A percentile compares a stretch with the other conserved stretches of the same genome.
Evolutionary conservation across 1,140 invertebrate genomes (phyloP).

Genomic region (Melitaea cinxia): DNA sequence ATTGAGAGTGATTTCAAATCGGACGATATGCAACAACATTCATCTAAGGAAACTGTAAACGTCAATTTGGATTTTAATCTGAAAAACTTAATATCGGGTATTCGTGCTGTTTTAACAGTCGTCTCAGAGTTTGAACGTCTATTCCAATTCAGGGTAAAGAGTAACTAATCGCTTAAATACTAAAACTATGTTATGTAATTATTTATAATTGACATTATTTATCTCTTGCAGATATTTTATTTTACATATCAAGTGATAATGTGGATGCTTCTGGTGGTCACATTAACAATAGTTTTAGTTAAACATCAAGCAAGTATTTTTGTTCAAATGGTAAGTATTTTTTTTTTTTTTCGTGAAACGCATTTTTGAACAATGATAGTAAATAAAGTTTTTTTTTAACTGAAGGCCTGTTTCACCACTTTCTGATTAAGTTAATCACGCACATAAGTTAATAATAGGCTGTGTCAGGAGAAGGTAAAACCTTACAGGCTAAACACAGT

Average conservation of each 20-base stretch:
- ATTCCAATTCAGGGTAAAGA: constrained; percentile 48
- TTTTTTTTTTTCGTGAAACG: not conserved
- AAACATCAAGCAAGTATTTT: constrained; percentile 6
- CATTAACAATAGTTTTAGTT: constrained; percentile 2
- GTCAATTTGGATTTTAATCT: not conserved
- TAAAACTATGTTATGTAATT: not conserved
- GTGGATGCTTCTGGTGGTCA: not conserved
- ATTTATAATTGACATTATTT: no score
- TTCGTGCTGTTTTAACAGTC: not conserved
- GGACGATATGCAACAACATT: not conserved
- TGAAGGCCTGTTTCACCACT: no score
- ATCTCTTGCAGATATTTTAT: not conserved
- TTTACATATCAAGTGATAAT: not conserved
- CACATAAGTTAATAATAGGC: no score
- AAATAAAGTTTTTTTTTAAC: no score
- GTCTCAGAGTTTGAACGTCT: constrained; percentile 38
- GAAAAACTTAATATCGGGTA: not conserved
- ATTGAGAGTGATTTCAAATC: not conserved
- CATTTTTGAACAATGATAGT: no score
- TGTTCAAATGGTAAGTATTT: not conserved
- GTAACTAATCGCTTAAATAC: not conserved
- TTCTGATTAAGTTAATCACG: no score
- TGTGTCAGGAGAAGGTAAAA: no score
- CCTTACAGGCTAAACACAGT: no score
- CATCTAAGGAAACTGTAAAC: not conserved